phyloP scores from a whole-genome alignment of 2,888 invertebrate genomes.

The Cecidostiba fungosa region DNA sequence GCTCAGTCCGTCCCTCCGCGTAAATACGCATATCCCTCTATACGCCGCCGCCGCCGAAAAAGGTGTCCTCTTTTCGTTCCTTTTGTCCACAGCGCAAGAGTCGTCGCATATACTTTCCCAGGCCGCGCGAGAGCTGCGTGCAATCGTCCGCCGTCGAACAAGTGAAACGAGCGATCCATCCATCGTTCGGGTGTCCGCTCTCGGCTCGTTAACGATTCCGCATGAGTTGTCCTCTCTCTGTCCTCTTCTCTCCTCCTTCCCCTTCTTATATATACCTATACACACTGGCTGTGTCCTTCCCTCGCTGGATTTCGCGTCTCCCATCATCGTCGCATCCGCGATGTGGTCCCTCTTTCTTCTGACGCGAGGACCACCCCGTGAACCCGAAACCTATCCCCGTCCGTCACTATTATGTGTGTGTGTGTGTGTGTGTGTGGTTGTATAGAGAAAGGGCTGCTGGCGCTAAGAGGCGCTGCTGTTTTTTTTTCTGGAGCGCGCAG shows the following conservation, averaged over 20 bases:
- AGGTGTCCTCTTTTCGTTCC: background rate
- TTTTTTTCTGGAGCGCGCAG: background rate
- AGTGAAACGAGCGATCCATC: slow-evolving; percentile 69
- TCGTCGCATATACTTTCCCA: slow-evolving; percentile 57
- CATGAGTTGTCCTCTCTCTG: slow-evolving; percentile 65
- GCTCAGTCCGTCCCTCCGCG: slow-evolving; percentile 5
- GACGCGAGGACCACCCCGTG: slow-evolving; percentile 69
- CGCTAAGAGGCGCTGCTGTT: background rate
- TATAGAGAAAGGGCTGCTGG: slow-evolving; percentile 3
- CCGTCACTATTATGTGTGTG: slow-evolving; percentile 68
- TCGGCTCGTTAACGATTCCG: slow-evolving; percentile 69
- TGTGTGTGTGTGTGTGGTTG: background rate
- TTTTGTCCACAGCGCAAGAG: slow-evolving; percentile 3
- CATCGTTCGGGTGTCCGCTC: slow-evolving; percentile 76
- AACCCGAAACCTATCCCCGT: slow-evolving; percentile 77
- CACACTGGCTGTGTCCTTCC: slow-evolving; percentile 48
- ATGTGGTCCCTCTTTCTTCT: slow-evolving; percentile 60
- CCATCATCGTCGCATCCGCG: slow-evolving; percentile 1
- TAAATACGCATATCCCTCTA: slow-evolving; percentile 1
- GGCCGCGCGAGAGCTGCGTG: slow-evolving; percentile 18
- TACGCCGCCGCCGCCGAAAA: slow-evolving; percentile 23
- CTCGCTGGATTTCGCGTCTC: slow-evolving; percentile 24
- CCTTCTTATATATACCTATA: slow-evolving; percentile 49
- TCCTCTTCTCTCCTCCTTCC: background rate
- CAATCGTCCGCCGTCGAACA: background rate